These are phyloP conservation scores for Itoplectis maculator DNA, from an alignment of 2,888 invertebrate species.

Conservation along the genomic window DNA sequence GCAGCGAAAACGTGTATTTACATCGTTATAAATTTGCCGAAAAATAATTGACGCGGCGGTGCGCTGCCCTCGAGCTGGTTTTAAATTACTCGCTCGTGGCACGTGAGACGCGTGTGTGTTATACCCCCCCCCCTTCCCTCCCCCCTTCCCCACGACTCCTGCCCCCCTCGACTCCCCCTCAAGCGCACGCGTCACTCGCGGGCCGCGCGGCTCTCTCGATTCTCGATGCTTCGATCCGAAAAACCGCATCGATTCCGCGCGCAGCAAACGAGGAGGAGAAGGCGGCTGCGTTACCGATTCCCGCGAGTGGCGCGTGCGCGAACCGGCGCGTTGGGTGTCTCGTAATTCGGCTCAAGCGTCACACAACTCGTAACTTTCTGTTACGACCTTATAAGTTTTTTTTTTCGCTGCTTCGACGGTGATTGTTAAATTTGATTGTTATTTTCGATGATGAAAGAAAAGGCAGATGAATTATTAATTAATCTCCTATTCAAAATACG, in stretches of 20 bases:
- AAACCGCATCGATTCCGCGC: conserved; percentile 11
- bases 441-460: too few relatives aligned
- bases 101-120: conserved; percentile 22
- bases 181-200: conserved; percentile 15
- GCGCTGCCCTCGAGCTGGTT: conserved; percentile 13
- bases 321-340: too few relatives aligned
- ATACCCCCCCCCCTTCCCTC: neutral
- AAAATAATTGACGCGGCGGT: conserved; percentile 21
- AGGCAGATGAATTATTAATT: too few relatives aligned
- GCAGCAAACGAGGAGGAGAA: conserved; percentile 1
- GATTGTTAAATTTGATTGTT: too few relatives aligned
- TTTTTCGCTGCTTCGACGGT: too few relatives aligned
- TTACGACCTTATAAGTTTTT: too few relatives aligned
- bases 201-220: neutral
- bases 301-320: conserved; percentile 3
- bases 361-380: too few relatives aligned
- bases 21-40: conserved; percentile 2
- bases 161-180: neutral
- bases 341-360: too few relatives aligned
- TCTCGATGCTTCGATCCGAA: conserved; percentile 16
- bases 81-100: conserved; percentile 29
- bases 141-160: neutral
- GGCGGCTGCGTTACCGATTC: conserved; percentile 1
- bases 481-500: too few relatives aligned
- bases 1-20: neutral